Conservation (phyloP, 1,140 invertebrate species). For the Drosophila ficusphila region DNA sequence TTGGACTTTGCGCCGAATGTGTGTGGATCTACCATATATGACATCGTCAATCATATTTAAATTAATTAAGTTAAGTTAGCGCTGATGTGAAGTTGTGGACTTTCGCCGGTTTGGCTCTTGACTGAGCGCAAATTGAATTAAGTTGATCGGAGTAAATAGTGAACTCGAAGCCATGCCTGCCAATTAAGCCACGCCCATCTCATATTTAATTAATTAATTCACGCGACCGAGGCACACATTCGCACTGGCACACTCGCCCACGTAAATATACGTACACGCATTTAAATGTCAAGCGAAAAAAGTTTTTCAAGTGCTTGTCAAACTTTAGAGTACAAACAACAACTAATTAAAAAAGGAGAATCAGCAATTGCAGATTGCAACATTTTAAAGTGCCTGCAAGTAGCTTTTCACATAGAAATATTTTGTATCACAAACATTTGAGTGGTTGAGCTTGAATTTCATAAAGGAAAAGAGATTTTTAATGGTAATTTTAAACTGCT, state of each 20-base stretch:
- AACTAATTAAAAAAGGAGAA: slow-evolving; percentile 54
- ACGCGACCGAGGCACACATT: slow-evolving; percentile 14
- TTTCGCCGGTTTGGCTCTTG: slow-evolving; percentile 28
- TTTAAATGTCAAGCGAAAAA: slow-evolving; percentile 58
- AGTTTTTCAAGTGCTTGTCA: slow-evolving; percentile 52
- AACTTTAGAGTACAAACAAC: slow-evolving; percentile 55
- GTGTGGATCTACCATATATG: background rate
- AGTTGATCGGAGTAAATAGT: slow-evolving; percentile 48
- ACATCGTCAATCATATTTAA: slow-evolving; percentile 67
- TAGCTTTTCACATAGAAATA: slow-evolving; percentile 25
- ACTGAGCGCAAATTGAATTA: slow-evolving; percentile 45
- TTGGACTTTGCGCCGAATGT: background rate
- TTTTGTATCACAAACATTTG: slow-evolving; percentile 30
- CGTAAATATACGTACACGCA: slow-evolving; percentile 9
- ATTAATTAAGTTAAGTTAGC: slow-evolving; percentile 60
- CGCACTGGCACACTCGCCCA: slow-evolving; percentile 3
- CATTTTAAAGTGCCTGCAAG: slow-evolving; percentile 47
- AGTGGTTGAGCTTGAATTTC: background rate
- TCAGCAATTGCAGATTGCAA: slow-evolving; percentile 24
- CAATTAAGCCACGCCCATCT: slow-evolving; percentile 17
- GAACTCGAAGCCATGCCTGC: slow-evolving; percentile 9
- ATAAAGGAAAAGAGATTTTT: background rate
- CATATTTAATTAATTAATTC: slow-evolving; percentile 63
- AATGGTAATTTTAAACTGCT: background rate
- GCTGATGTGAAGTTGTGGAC: slow-evolving; percentile 24